Conservation (phyloP, 2,797 vertebrate genomes). For the Siniperca obscura region DNA sequence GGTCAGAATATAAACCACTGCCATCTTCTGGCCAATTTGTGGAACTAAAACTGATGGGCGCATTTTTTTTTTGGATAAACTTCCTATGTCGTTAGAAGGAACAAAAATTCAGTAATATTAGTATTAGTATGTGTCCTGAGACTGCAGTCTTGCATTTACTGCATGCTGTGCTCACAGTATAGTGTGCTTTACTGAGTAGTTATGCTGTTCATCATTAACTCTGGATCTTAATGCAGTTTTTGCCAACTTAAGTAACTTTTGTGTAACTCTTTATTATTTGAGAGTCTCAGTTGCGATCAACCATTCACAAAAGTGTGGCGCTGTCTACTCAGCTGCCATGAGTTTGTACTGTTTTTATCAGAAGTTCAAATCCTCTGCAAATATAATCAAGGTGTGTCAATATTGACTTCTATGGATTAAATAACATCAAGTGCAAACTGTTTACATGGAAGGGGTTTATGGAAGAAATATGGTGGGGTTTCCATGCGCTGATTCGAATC, state of each 20-base stretch:
- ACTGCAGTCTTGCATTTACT: background rate
- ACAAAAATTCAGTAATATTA: background rate
- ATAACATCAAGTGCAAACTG: too few species aligned
- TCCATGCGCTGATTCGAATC: conserved; percentile 35
- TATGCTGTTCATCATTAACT: too few species aligned
- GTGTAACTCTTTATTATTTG: too few species aligned
- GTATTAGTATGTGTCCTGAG: background rate
- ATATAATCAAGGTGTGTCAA: background rate
- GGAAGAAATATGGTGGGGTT: conserved; percentile 83
- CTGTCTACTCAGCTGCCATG: too few species aligned
- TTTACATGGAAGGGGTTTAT: background rate
- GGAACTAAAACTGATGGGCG: background rate
- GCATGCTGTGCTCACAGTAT: too few species aligned
- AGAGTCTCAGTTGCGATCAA: too few species aligned
- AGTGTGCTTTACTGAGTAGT: background rate
- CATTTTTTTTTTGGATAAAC: background rate
- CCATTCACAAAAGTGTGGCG: too few species aligned
- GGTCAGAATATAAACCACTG: background rate
- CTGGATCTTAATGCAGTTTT: too few species aligned
- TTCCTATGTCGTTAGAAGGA: background rate
- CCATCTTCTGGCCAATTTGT: conserved; percentile 17
- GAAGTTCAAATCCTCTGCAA: background rate
- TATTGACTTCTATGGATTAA: background rate
- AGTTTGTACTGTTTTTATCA: background rate
- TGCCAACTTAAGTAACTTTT: too few species aligned